Base-by-base conservation (phyloP, 2,797 vertebrate species). In the Todus mexicanus region DNA sequence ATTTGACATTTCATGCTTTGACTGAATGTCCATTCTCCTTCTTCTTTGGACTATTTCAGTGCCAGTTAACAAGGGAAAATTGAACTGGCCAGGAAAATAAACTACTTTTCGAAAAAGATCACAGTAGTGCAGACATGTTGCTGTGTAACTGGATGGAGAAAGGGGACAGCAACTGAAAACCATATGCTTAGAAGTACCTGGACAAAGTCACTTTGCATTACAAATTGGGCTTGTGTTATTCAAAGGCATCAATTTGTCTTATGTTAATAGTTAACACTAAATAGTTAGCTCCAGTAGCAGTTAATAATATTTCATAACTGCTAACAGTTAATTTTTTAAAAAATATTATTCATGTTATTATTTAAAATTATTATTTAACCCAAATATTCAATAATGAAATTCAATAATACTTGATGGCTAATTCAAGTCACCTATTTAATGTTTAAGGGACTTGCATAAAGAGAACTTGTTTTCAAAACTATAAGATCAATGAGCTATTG, bases 91-190 rank as follows among this genome's bases (percentile, higher is more conserved):
- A 89, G 56, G 56, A 93, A 96, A 97, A 96, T 54, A 96, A 96
- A 96, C 96, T 72, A 66, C 56, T 87, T 94, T 88, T 90, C 37
- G 20, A 85, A 96, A 96, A 65, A 96, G 75, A 95, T 92, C 90
- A 79, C 84, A 83, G 72, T 54, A 85, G 87, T 84, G 59, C 35
- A 64, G 89, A 76, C 82, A 43, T 54, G 33, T 82, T 97, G 92
- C 70, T 81, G 92, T 94, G 94, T 60, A 93, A 94, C 73, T 26
- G 42, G 15, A 35, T 7, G 47, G 51, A 69, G 69, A 66, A 92
- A 84, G 6, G 7, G 20, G 38, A 53, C 8, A 66, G 31, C 14
- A 50, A 33, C 50, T 68, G 57, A 42, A 84, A 87, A 45, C n/a
- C 6, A 25, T 20, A 8, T 12, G 18, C 25, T 71, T 59, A 26